Evolutionary conservation across 2,797 vertebrate genomes (phyloP), one percentile per base, ranked within the genome.

Genomic region (Paratrypauchen microcephalus): DNA sequence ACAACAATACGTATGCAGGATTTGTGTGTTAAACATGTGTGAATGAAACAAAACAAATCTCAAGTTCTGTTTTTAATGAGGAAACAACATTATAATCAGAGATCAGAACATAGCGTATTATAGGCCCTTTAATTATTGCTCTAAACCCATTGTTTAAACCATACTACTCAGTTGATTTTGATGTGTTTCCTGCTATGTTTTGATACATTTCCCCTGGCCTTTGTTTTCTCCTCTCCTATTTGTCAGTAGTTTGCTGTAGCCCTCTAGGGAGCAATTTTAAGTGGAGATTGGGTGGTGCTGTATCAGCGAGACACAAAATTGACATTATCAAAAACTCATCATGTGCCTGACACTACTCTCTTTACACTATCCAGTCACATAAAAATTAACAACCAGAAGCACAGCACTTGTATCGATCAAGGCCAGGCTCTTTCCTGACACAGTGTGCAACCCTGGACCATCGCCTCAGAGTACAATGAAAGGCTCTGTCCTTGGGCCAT

Each of bases 301-400:
- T 41, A 75, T 86, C 77, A 85, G 80, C 79, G 23, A 81, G 74
- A 81, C 67, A 70, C 54, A 66, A 75, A 82, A 72, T 74, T 87
- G 68, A 79, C 83, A 83, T 81, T 79, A 83, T 83, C 77, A 86
- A 83, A 86, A 84, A 71, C 69, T 70, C 78, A 79, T 76, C 71
- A 67, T 77, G 72, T 82, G 61, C 65, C 60, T 77, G 68, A 76
- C 81, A 76, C 69, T 79, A 52, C 71, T 80, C 69, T 80, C 66
- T 62, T 70, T 76, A 77, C 59, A 71, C 64, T 41, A 48, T 71
- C 47, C 57, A 52, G 50, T 72, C 66, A 68, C 65, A 68, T 79
- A 69, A 79, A 81, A 80, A 74, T 81, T 70, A 77, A 72, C 85
- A 75, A 76, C 66, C 63, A 73, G 65, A 72, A 74, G 67, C 69